Evolutionary conservation across 2,888 invertebrate genomes (phyloP).

Genomic region (Lacanobia wlatinum): DNA sequence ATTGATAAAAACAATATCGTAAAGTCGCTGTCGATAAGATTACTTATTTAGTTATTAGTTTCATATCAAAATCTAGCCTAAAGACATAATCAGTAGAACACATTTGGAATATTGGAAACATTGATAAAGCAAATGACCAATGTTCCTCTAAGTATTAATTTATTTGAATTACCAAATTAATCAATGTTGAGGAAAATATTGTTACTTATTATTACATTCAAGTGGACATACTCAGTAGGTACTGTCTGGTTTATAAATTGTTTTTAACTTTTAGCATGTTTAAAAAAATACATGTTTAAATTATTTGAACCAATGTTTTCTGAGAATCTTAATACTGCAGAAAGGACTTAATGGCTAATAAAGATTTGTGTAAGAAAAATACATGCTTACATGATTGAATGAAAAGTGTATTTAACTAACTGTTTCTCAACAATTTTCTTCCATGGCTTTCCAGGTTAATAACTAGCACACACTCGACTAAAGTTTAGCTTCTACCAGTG

Average conservation of each 20-base stretch:
- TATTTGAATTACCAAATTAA: no score
- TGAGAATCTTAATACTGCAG: neutral
- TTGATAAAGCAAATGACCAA: neutral
- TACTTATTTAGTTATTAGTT: neutral
- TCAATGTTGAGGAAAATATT: constrained; percentile 19
- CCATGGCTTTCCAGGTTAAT: no score
- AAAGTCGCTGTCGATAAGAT: constrained; percentile 15
- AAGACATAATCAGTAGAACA: neutral
- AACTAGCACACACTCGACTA: no score
- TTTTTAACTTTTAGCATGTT: neutral
- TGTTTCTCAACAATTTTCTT: no score
- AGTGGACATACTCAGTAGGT: no score
- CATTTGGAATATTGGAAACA: neutral
- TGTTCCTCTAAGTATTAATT: neutral
- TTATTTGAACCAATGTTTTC: no score
- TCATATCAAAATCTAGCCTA: neutral
- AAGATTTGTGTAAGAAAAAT: no score
- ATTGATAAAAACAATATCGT: neutral
- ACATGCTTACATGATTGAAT: no score
- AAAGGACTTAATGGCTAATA: no score
- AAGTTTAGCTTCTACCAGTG: no score
- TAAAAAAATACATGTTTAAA: no score
- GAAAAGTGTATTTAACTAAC: no score
- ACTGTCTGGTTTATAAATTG: neutral
- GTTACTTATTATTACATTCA: neutral